Conservation (phyloP, 2,888 invertebrate species). For the Miltochrista miniata region DNA sequence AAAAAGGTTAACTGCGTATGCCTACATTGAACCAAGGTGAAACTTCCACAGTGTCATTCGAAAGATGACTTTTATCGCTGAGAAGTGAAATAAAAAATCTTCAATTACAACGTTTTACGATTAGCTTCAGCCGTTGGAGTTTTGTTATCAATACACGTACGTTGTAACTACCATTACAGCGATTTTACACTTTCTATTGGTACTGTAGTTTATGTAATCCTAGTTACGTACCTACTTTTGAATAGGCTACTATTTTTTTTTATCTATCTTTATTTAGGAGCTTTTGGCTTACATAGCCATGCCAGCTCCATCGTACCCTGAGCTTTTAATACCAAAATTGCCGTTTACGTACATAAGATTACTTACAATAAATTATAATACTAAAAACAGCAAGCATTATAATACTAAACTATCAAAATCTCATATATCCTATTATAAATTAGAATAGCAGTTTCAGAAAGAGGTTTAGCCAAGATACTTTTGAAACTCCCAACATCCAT, state of each 20-base stretch:
- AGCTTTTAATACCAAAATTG: no score
- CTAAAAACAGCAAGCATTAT: no score
- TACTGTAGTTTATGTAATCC: conserved; percentile 4
- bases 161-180: conserved; percentile 2
- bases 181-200: conserved; percentile 1
- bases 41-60: conserved; percentile 28
- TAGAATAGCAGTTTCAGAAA: no score
- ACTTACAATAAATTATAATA: no score
- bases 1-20: conserved; percentile 68
- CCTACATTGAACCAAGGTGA: conserved; percentile 42
- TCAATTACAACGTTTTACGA: conserved; percentile 5
- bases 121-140: conserved; percentile 4
- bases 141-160: conserved; percentile 4
- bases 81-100: conserved; percentile 8
- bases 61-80: conserved; percentile 20
- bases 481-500: no score
- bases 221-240: neutral
- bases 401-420: no score
- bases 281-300: no score
- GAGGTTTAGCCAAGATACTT: no score
- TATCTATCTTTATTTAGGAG: no score
- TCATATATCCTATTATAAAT: no score
- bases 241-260: neutral
- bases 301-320: no score
- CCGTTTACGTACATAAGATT: no score